These are phyloP conservation scores for Drosophila colorata DNA, from an alignment of 2,888 invertebrate genomes.

Conservation along the genomic window DNA sequence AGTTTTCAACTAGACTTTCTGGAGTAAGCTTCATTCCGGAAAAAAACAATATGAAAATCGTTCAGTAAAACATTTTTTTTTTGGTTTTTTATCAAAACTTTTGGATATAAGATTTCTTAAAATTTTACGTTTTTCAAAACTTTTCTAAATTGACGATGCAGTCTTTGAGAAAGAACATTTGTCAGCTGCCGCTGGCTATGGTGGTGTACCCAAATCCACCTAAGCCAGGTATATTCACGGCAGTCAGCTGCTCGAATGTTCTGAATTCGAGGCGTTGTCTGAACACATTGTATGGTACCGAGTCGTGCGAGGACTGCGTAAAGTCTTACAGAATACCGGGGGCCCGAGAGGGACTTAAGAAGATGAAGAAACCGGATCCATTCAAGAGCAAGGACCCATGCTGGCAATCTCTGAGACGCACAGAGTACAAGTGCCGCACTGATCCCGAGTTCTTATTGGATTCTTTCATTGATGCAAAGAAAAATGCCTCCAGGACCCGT, in stretches of 20 bases:
- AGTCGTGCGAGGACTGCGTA: constrained; percentile 48
- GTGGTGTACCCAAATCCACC: neutral
- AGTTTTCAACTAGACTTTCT: constrained; percentile 17
- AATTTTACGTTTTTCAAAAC: neutral
- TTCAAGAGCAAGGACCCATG: constrained; percentile 38
- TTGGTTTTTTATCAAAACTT: neutral
- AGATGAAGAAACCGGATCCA: constrained; percentile 8
- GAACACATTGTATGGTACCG: constrained; percentile 39
- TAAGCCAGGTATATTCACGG: neutral
- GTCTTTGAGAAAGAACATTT: constrained; percentile 11
- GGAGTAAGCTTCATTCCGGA: constrained; percentile 7
- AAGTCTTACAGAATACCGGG: constrained; percentile 7
- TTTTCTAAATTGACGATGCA: constrained; percentile 16
- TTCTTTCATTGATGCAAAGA: constrained; percentile 37
- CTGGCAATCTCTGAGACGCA: constrained; percentile 64
- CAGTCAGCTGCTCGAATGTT: neutral
- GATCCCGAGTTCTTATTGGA: constrained; percentile 56
- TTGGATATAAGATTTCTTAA: neutral
- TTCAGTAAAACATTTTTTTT: constrained; percentile 5
- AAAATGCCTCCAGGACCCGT: constrained; percentile 31
- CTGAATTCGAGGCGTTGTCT: constrained; percentile 14
- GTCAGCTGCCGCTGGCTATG: constrained; percentile 3
- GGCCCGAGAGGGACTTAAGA: constrained; percentile 16
- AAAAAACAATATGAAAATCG: constrained; percentile 17
- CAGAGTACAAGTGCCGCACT: constrained; percentile 68